A percentile compares a stretch with the other conserved stretches of the same genome.
These are phyloP conservation scores for Dryocosmus kuriphilus DNA, from an alignment of 2,888 invertebrate genomes.

Conservation along the genomic window DNA sequence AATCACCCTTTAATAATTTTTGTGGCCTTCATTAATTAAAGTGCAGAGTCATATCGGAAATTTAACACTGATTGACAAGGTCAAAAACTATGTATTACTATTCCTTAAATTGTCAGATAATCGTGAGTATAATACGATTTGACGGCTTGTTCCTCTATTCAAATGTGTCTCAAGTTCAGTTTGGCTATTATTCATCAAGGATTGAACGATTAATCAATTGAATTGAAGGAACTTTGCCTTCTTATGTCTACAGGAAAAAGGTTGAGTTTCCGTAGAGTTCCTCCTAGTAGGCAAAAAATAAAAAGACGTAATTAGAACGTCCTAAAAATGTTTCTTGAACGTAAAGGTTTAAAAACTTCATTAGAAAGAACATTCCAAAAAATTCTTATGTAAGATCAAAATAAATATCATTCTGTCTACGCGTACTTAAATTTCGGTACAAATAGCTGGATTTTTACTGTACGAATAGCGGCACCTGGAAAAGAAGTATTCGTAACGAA, in stretches of 20 bases:
- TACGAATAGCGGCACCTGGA: too few relatives aligned
- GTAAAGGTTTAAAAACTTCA: too few relatives aligned
- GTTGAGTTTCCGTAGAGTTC: not conserved
- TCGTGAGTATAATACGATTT: not conserved
- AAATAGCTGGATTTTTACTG: too few relatives aligned
- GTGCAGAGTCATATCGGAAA: not conserved
- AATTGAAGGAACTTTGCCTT: not conserved
- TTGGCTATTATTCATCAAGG: not conserved
- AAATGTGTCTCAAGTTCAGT: not conserved
- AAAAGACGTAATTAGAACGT: too few relatives aligned
- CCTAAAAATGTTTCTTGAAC: too few relatives aligned
- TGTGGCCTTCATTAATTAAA: not conserved
- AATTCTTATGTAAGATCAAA: too few relatives aligned
- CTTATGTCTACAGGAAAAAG: not conserved
- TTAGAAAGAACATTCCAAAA: too few relatives aligned
- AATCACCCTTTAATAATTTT: too few relatives aligned
- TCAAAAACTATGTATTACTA: not conserved
- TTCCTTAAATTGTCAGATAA: not conserved
- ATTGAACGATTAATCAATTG: not conserved
- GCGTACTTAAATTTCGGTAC: too few relatives aligned
- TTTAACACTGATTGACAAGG: not conserved
- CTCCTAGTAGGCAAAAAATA: too few relatives aligned
- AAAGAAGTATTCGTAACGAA: too few relatives aligned
- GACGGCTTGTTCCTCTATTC: not conserved
- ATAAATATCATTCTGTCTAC: too few relatives aligned